phyloP scores from a whole-genome alignment of 2,888 invertebrate species.

The Melipona beecheii region DNA sequence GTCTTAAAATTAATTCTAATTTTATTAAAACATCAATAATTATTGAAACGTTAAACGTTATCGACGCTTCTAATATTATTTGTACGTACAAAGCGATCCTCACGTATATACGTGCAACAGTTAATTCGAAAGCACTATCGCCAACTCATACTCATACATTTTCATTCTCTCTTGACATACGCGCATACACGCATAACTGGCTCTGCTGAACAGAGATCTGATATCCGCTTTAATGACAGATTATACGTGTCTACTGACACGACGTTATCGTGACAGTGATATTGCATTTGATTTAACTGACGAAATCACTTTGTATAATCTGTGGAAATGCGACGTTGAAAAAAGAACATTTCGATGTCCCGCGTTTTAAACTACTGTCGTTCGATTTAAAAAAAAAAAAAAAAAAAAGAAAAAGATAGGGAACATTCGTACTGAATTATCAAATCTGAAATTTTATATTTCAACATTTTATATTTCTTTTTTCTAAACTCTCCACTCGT shows the following conservation, averaged over 20 bases:
- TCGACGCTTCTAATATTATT: background rate
- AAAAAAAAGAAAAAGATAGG: too few species aligned
- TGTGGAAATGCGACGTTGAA: too few species aligned
- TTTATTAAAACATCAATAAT: background rate
- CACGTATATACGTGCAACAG: background rate
- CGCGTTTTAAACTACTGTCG: too few species aligned
- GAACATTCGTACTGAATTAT: too few species aligned
- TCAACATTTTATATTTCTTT: too few species aligned
- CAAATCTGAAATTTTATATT: too few species aligned
- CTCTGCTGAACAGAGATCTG: background rate
- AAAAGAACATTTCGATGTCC: too few species aligned
- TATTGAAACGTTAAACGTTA: background rate
- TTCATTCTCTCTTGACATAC: background rate
- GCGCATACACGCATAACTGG: too few species aligned
- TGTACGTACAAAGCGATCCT: background rate
- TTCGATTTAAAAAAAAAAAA: too few species aligned
- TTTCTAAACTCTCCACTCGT: too few species aligned
- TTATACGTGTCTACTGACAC: background rate
- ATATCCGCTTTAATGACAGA: slow-evolving; percentile 3
- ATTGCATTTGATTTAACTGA: background rate
- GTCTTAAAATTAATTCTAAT: background rate
- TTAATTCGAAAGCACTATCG: background rate
- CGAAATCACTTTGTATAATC: background rate
- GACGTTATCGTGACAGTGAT: background rate
- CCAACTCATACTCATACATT: background rate